Evolutionary conservation across 2,113 vertebrate species (phyloP), one percentile per base, ranked within the genome.

Genomic region (Artemisiospiza belli): DNA sequence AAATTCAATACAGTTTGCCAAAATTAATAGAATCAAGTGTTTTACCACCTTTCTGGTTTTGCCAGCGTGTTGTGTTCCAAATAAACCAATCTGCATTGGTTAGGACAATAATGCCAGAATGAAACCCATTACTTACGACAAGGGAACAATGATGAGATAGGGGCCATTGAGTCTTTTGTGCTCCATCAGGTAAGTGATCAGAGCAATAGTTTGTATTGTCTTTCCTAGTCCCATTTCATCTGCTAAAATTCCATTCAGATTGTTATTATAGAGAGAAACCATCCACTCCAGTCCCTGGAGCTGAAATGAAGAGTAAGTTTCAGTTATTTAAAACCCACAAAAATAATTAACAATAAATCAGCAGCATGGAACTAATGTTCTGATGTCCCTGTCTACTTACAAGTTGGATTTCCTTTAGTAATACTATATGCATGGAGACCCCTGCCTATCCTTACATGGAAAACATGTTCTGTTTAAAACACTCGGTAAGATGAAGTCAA

Each of bases 181-280:
- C 82, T 99, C 99, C 99, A 99, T 99, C 97, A 99, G 98, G 89
- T 99, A 99, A 62, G 99, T 99, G 97, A 99, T 99, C 68, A 99
- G 99, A 27, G 99, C 99, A 86, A 99, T 99, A 92, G 99, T 99
- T 96, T 99, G 99, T 97, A 99, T 99, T 94, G 99, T 99, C 97
- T 99, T 99, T 90, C 99, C 99, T 5, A 99, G 98, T 27, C 99
- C 99, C 99, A 99, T 99, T 97, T 99, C 99, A 89, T 99, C 99
- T 62, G 99, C 99, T 96, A 99, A 98, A 97, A 99, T 99, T 86
- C 99, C 99, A 61, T 99, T 99, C 73, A 99, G 96, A 96, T 99
- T 99, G 98, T 99, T 99, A 97, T 99, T 99, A 97, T 99, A 99
- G 57, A 99, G 97, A 30, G 99, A 99, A 96, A 99, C 99, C 99